Evolutionary conservation across 2,888 invertebrate species (phyloP).

Genomic region (Cyclophora punctaria): DNA sequence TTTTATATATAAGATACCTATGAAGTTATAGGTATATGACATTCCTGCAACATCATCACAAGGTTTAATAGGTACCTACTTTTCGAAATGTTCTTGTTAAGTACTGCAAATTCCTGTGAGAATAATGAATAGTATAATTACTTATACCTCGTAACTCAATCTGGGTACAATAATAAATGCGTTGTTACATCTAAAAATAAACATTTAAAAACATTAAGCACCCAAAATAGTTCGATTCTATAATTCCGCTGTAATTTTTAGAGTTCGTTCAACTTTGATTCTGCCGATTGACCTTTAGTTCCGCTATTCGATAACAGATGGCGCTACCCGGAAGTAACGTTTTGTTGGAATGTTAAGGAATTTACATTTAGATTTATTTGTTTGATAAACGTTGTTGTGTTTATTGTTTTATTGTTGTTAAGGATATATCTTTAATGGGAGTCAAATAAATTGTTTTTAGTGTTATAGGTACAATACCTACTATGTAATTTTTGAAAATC

Average conservation of each 20-base stretch:
- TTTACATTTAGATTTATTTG: not conserved
- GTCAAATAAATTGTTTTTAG: too few relatives aligned
- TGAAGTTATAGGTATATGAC: too few relatives aligned
- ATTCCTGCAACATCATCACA: not conserved
- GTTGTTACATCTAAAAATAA: not conserved
- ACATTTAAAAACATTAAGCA: not conserved
- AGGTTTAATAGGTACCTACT: too few relatives aligned
- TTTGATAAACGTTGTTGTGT: too few relatives aligned
- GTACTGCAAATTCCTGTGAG: too few relatives aligned
- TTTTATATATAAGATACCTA: too few relatives aligned
- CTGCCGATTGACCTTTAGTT: conserved; percentile 31
- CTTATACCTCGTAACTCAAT: not conserved
- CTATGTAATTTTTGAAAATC: too few relatives aligned
- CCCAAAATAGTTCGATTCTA: conserved; percentile 1
- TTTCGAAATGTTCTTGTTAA: not conserved
- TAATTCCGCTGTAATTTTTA: conserved; percentile 21
- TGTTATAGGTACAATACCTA: too few relatives aligned
- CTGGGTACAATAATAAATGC: too few relatives aligned
- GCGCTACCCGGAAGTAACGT: conserved; percentile 29
- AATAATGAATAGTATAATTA: not conserved
- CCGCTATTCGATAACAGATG: conserved; percentile 31
- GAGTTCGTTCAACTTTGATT: conserved; percentile 29
- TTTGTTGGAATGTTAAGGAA: not conserved
- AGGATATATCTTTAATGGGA: too few relatives aligned
- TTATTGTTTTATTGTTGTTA: too few relatives aligned